Conservation (phyloP, 2,797 vertebrate species). For the Champsocephalus gunnari region DNA sequence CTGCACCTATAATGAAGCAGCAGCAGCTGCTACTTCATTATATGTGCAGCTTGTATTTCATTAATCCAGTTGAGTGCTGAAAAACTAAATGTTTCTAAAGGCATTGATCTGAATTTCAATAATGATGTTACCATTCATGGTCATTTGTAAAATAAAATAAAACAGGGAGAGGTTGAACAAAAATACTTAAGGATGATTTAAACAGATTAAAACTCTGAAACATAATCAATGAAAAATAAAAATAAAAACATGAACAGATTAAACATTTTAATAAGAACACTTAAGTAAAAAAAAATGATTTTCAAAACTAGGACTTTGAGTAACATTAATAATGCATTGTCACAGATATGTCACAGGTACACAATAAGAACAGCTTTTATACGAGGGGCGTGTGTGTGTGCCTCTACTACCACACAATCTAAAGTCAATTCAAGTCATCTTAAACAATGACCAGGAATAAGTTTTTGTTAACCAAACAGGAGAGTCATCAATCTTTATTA, state of each 20-base stretch:
- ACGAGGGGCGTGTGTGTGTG: conserved; percentile 47
- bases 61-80: conserved; percentile 28
- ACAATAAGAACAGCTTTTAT: conserved; percentile 81
- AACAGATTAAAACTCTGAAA: conserved; percentile 17
- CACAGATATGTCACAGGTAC: conserved; percentile 82
- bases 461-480: conserved; percentile 77
- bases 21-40: no score
- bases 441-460: conserved; percentile 82
- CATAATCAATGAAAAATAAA: conserved; percentile 47
- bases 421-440: conserved; percentile 76
- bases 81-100: conserved; percentile 26
- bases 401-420: conserved; percentile 64
- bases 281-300: conserved; percentile 75
- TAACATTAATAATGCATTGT: conserved; percentile 85
- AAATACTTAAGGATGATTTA: conserved; percentile 24
- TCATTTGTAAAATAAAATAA: no score
- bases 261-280: conserved; percentile 85
- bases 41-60: conserved; percentile 34
- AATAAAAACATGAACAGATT: conserved; percentile 71
- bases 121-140: background rate
- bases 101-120: conserved; percentile 42
- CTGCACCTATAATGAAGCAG: background rate
- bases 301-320: conserved; percentile 83
- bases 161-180: conserved; percentile 3
- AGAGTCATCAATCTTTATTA: conserved; percentile 82